Conservation (phyloP, 2,888 invertebrate genomes). For the Crocallis elinguaria region DNA sequence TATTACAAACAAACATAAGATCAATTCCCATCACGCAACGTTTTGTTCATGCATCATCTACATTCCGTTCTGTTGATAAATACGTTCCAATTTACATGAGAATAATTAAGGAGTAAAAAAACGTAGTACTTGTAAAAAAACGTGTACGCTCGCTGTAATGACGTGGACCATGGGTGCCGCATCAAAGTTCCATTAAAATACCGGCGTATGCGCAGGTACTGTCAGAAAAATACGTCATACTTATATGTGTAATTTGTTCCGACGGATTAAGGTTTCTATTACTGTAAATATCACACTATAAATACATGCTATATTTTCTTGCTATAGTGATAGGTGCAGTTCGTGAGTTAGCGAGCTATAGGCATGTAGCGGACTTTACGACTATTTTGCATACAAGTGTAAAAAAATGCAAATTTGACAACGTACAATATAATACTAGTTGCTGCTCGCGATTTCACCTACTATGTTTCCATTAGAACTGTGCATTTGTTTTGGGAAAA, state of each 20-base stretch:
- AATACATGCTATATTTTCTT: too few species aligned
- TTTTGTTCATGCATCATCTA: constrained; percentile 45
- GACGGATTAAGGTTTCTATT: background rate
- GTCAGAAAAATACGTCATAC: background rate
- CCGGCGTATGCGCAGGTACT: constrained; percentile 37
- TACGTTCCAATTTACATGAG: constrained; percentile 76
- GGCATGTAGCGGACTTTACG: too few species aligned
- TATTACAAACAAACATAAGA: constrained; percentile 23
- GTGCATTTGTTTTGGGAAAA: too few species aligned
- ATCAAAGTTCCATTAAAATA: constrained; percentile 72
- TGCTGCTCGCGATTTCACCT: too few species aligned
- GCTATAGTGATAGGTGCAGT: too few species aligned
- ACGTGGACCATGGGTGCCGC: constrained; percentile 55
- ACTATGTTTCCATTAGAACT: too few species aligned
- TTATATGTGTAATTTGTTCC: background rate
- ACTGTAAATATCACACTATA: too few species aligned
- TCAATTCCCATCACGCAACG: constrained; percentile 29
- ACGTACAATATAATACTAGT: too few species aligned
- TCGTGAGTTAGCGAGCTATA: too few species aligned
- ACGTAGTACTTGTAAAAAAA: constrained; percentile 36
- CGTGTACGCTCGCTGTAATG: constrained; percentile 46
- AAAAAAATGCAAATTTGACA: too few species aligned
- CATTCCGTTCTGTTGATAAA: constrained; percentile 66
- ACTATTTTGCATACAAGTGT: too few species aligned
- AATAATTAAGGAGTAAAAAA: constrained; percentile 66